Conservation (phyloP, 1,140 invertebrate species). For the Hypothenemus hampei region DNA sequence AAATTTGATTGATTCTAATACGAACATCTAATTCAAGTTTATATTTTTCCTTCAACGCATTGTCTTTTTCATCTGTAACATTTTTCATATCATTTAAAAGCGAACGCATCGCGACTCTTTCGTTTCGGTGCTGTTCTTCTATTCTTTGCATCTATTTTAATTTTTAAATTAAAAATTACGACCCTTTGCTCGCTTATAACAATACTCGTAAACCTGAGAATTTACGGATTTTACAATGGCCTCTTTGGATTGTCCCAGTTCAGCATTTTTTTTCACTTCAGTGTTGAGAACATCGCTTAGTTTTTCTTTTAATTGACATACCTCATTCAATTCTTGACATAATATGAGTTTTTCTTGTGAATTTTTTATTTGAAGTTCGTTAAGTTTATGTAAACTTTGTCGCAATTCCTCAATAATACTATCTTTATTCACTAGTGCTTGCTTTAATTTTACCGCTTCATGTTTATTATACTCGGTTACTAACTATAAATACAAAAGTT, state of each 20-base stretch:
- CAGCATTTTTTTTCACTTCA: slow-evolving; percentile 35
- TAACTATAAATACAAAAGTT: slow-evolving; percentile 29
- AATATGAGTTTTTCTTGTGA: slow-evolving; percentile 38
- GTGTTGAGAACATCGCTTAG: slow-evolving; percentile 33
- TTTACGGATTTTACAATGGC: slow-evolving; percentile 24
- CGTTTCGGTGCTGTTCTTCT: slow-evolving; percentile 33
- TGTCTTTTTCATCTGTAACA: slow-evolving; percentile 28
- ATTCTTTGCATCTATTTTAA: slow-evolving; percentile 27
- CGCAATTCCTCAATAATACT: slow-evolving; percentile 33
- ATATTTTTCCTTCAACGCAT: neutral
- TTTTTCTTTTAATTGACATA: slow-evolving; percentile 36
- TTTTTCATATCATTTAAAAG: slow-evolving; percentile 33
- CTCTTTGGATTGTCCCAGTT: slow-evolving; percentile 33
- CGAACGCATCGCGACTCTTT: slow-evolving; percentile 31
- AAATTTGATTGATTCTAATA: neutral
- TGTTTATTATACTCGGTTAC: slow-evolving; percentile 43
- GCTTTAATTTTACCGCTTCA: slow-evolving; percentile 36
- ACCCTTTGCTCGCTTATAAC: neutral
- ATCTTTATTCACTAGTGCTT: slow-evolving; percentile 35
- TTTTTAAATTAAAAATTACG: neutral
- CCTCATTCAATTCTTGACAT: slow-evolving; percentile 38
- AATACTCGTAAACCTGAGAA: slow-evolving; percentile 16
- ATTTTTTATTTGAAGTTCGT: slow-evolving; percentile 37
- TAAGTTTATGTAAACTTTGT: slow-evolving; percentile 35
- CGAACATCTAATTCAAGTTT: neutral